Percentiles rank a stretch among this genome's conserved stretches.
These are phyloP conservation scores for Staurois parvus DNA, from an alignment of 2,797 vertebrate genomes.

Conservation along the genomic window DNA sequence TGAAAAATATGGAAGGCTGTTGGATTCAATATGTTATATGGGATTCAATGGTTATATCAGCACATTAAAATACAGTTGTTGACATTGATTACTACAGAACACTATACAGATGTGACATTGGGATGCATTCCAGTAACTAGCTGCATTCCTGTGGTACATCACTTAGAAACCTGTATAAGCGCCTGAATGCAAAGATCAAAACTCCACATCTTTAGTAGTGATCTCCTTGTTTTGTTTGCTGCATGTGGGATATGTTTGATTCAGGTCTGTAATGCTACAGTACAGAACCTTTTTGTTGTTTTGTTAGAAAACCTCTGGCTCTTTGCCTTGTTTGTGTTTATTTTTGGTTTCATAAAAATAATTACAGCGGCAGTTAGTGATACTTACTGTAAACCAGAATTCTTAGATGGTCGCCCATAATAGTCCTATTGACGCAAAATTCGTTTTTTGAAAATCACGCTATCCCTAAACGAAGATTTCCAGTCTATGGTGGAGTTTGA, in stretches of 20 bases:
- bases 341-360: too few species aligned
- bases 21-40: too few species aligned
- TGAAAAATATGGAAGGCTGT: too few species aligned
- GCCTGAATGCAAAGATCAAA: constrained; percentile 11
- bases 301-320: background rate
- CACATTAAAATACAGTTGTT: background rate
- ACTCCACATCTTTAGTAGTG: background rate
- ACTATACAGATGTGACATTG: background rate
- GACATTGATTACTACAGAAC: background rate
- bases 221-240: constrained; percentile 6
- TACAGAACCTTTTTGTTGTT: background rate
- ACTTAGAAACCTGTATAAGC: background rate
- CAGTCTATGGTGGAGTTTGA: too few species aligned
- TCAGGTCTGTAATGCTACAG: background rate
- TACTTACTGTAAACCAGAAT: too few species aligned
- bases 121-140: background rate
- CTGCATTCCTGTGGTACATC: background rate
- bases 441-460: too few species aligned
- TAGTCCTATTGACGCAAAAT: too few species aligned
- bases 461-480: too few species aligned
- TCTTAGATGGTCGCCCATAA: too few species aligned
- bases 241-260: background rate
- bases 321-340: too few species aligned
- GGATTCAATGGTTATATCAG: too few species aligned
- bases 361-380: too few species aligned